These are phyloP conservation scores for Cyrtodaria siliqua DNA, from an alignment of 2,888 invertebrate genomes.

Conservation along the genomic window DNA sequence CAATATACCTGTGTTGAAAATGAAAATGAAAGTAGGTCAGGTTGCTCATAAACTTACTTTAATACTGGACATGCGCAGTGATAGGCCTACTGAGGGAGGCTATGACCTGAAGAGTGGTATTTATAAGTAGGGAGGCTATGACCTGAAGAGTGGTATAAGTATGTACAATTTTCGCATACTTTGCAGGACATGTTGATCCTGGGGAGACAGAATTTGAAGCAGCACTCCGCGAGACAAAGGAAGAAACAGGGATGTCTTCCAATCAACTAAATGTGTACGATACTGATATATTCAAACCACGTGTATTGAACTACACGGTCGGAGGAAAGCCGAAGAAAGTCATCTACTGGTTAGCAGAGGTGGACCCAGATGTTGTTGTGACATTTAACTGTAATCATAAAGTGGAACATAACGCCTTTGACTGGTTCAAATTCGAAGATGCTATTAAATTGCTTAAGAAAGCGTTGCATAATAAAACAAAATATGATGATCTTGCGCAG, in stretches of 20 bases:
- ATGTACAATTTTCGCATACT: not conserved
- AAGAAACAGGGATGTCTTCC: slow-evolving; percentile 94
- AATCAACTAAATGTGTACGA: slow-evolving; percentile 88
- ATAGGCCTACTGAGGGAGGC: too few relatives aligned
- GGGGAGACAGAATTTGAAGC: slow-evolving; percentile 94
- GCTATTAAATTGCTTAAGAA: slow-evolving; percentile 89
- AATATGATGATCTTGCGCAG: too few relatives aligned
- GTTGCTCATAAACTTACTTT: too few relatives aligned
- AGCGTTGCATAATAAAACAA: too few relatives aligned
- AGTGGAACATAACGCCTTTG: slow-evolving; percentile 94
- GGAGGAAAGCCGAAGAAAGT: slow-evolving; percentile 83
- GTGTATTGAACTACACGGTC: slow-evolving; percentile 80
- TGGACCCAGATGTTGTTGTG: slow-evolving; percentile 90
- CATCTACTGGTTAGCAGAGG: slow-evolving; percentile 92
- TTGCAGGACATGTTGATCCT: slow-evolving; percentile 94
- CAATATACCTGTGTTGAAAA: too few relatives aligned
- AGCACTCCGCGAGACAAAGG: slow-evolving; percentile 94
- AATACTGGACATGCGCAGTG: too few relatives aligned
- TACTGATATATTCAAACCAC: slow-evolving; percentile 71
- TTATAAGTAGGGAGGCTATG: too few relatives aligned
- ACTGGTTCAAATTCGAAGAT: slow-evolving; percentile 92
- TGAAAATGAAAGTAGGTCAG: too few relatives aligned
- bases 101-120: too few relatives aligned
- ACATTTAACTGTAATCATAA: slow-evolving; percentile 91
- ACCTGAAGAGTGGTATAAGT: too few relatives aligned